These are phyloP conservation scores for Drosophila novamexicana DNA, from an alignment of 1,140 invertebrate species.

Conservation along the genomic window DNA sequence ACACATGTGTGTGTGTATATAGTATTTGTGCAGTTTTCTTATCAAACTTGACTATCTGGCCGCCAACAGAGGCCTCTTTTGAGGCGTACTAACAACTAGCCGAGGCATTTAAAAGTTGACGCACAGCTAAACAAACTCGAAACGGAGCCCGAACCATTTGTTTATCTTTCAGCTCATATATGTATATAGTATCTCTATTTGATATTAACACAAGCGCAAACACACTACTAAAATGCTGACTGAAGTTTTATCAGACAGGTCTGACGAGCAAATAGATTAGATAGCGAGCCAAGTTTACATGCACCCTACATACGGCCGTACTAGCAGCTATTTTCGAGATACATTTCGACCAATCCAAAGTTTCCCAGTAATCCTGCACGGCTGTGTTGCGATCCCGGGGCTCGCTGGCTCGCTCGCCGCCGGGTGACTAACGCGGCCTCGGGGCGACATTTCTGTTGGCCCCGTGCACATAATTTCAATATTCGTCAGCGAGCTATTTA, in stretches of 20 bases:
- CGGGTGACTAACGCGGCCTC: conserved; percentile 59
- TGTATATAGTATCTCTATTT: conserved; percentile 40
- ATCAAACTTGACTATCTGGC: conserved; percentile 64
- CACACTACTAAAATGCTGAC: conserved; percentile 1
- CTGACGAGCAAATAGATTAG: conserved; percentile 58
- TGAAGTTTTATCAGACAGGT: conserved; percentile 47
- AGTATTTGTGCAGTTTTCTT: conserved; percentile 38
- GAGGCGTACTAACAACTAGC: conserved; percentile 23
- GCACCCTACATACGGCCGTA: neutral
- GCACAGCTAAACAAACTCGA: conserved; percentile 71
- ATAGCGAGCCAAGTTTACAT: conserved; percentile 49
- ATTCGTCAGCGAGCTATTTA: conserved; percentile 80
- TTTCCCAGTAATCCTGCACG: conserved; percentile 15
- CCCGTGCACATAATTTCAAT: conserved; percentile 81
- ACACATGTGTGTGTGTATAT: conserved; percentile 6
- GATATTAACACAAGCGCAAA: conserved; percentile 27
- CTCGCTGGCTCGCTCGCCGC: neutral
- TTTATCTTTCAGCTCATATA: conserved; percentile 31
- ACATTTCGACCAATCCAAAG: neutral
- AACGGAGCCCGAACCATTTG: conserved; percentile 49
- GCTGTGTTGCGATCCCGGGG: neutral
- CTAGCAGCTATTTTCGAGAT: neutral
- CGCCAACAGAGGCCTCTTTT: conserved; percentile 57
- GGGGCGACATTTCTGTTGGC: conserved; percentile 80
- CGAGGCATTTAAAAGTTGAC: conserved; percentile 26